phyloP scores from a whole-genome alignment of 1,140 invertebrate species.

The Drosophila guanche region DNA sequence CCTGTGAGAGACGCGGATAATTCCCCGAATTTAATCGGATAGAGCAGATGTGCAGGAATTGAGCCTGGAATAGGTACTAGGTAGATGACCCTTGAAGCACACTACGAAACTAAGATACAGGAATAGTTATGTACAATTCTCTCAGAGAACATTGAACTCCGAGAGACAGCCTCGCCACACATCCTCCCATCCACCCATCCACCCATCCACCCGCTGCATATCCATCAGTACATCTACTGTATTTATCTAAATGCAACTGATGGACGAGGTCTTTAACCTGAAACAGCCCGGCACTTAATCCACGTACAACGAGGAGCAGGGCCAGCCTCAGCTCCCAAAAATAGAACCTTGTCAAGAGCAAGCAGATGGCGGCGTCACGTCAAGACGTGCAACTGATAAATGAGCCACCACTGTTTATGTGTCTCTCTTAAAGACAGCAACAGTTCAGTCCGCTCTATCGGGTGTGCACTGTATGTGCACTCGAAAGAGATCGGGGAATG shows the following conservation, averaged over 20 bases:
- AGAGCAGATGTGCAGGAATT: too few species aligned
- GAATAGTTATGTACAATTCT: too few species aligned
- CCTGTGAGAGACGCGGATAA: too few species aligned
- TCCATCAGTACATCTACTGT: constrained; percentile 22
- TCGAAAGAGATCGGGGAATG: background rate
- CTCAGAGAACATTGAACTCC: too few species aligned
- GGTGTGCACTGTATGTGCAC: background rate
- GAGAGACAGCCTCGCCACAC: too few species aligned
- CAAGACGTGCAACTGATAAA: constrained; percentile 38
- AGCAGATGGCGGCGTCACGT: constrained; percentile 46
- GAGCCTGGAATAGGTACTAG: too few species aligned
- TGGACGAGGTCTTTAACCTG: constrained; percentile 66
- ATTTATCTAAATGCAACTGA: constrained; percentile 27
- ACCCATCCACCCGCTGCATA: too few species aligned
- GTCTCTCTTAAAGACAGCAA: too few species aligned
- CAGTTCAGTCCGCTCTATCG: background rate
- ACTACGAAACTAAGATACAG: too few species aligned
- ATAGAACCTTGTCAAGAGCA: constrained; percentile 41
- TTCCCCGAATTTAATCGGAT: too few species aligned
- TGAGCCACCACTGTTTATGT: background rate
- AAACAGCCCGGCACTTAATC: constrained; percentile 51
- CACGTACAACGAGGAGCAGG: constrained; percentile 13
- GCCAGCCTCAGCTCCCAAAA: constrained; percentile 32
- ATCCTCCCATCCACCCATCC: too few species aligned
- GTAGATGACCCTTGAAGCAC: too few species aligned